Conservation (phyloP, 2,113 vertebrate genomes). For the Callorhinus ursinus region DNA sequence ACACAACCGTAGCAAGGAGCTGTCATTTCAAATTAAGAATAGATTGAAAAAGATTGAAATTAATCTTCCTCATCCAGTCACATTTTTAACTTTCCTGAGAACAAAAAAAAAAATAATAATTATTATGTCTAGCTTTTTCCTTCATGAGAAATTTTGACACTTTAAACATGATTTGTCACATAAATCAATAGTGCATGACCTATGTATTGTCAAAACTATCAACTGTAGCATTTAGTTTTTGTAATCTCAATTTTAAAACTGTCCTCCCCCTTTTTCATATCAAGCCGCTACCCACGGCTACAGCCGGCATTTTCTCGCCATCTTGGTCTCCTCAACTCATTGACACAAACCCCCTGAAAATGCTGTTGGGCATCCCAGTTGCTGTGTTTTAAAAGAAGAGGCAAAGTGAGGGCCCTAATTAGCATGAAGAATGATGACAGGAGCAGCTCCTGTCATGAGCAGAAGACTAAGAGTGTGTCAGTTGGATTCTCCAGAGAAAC, state of each 20-base stretch:
- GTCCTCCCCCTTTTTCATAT: background rate
- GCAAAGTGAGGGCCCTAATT: background rate
- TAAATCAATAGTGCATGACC: background rate
- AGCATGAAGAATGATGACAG: too few relatives aligned
- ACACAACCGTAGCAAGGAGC: background rate
- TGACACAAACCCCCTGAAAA: background rate
- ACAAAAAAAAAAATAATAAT: background rate
- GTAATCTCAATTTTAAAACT: background rate
- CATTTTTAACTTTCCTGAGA: slow-evolving; percentile 28
- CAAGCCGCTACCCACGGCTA: background rate
- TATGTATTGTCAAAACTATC: background rate
- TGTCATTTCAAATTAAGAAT: background rate
- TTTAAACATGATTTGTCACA: background rate
- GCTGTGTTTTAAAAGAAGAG: too few relatives aligned
- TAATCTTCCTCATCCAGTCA: background rate
- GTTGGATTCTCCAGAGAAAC: background rate
- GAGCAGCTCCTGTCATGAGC: background rate
- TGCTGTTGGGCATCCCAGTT: accelerated
- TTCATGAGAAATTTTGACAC: background rate
- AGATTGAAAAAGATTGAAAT: slow-evolving; percentile 18
- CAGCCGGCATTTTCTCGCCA: accelerated
- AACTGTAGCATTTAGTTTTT: background rate
- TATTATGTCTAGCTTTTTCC: background rate
- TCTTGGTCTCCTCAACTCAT: background rate
- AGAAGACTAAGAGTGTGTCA: accelerated